Percentiles rank a stretch among this genome's conserved stretches.
Conservation (phyloP, 2,888 invertebrate species). For the Euzophera pinguis region DNA sequence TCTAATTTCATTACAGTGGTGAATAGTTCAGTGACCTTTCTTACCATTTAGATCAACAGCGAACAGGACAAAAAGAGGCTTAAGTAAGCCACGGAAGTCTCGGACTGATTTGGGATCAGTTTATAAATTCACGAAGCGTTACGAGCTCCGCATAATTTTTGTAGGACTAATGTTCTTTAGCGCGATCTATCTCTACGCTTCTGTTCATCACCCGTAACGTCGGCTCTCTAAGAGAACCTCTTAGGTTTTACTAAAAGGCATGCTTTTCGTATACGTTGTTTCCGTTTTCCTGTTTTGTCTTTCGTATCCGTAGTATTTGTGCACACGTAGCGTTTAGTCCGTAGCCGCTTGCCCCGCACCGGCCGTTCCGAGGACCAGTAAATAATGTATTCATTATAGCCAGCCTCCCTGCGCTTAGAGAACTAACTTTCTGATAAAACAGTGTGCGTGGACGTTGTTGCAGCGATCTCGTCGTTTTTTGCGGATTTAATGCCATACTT, state of each 20-base stretch:
- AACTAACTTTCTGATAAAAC: constrained; percentile 25
- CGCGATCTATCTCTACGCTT: background rate
- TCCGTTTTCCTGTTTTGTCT: background rate
- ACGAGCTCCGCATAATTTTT: background rate
- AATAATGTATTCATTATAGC: constrained; percentile 69
- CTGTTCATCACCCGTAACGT: background rate
- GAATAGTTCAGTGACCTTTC: background rate
- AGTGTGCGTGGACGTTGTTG: constrained; percentile 67
- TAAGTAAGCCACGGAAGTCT: background rate
- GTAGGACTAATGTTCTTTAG: constrained; percentile 1
- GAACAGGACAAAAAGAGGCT: background rate
- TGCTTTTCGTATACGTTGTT: background rate
- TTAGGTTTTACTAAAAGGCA: background rate
- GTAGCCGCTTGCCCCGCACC: constrained; percentile 21
- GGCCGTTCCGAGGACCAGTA: constrained; percentile 30
- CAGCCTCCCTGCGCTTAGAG: constrained; percentile 13
- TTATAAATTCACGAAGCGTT: constrained; percentile 36
- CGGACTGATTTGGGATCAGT: constrained; percentile 53
- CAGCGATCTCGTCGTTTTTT: constrained; percentile 84
- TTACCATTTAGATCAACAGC: too few species aligned
- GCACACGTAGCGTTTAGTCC: constrained; percentile 14
- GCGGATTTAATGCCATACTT: constrained; percentile 84
- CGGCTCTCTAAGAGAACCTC: background rate
- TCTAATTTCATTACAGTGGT: background rate
- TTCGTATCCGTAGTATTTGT: background rate